Conservation (phyloP, 1,140 invertebrate genomes). For the Colletes latitarsis region DNA sequence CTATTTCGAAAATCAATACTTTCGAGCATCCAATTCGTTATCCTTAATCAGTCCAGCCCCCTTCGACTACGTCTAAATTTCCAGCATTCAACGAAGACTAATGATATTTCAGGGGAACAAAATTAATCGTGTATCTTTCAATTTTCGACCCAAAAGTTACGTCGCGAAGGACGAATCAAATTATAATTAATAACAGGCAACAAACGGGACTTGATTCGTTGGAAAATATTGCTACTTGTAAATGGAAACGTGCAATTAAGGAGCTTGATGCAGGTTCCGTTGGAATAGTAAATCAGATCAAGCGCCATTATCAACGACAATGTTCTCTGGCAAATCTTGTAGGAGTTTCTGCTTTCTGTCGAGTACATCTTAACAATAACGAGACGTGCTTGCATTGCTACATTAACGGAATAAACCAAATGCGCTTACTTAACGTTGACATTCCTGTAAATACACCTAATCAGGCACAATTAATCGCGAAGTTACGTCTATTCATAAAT, state of each 20-base stretch:
- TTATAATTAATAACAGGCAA: too few relatives aligned
- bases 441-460: conserved; percentile 21
- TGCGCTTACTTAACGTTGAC: conserved; percentile 33
- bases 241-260: not conserved
- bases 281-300: conserved; percentile 12
- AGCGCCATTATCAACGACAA: conserved; percentile 16
- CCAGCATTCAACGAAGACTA: not conserved
- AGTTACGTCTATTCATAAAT: too few relatives aligned
- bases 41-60: not conserved
- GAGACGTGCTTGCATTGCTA: conserved; percentile 11
- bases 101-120: not conserved
- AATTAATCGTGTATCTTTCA: not conserved
- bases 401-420: conserved; percentile 32
- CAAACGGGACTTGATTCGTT: too few relatives aligned
- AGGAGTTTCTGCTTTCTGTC: not conserved
- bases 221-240: not conserved
- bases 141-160: too few relatives aligned
- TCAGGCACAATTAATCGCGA: not conserved
- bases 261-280: not conserved
- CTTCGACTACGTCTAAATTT: not conserved
- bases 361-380: too few relatives aligned
- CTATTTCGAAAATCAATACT: not conserved
- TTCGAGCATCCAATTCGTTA: not conserved
- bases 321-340: not conserved
- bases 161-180: too few relatives aligned